Base-by-base conservation (phyloP, 2,113 vertebrate genomes). In the Sakesphorus luctuosus region DNA sequence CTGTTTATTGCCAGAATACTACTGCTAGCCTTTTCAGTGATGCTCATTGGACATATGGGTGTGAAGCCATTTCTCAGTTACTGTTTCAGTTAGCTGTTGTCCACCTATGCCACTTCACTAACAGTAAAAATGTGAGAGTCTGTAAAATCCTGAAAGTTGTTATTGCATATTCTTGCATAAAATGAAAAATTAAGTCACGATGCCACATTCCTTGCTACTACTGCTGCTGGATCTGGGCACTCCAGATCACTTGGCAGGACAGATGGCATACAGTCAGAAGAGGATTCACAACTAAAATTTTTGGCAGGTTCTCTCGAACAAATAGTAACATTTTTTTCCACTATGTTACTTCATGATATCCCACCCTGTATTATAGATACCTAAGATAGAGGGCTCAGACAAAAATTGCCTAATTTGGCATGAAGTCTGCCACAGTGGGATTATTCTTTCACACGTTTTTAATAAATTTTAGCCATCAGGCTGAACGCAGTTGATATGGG, bases 21-120 rank as follows among this genome's bases (percentile, higher is more conserved):
- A 9, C 13, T 44, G 11, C 35, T 18, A 4, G 29, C 23, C 19
- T 61, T 40, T 63, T 67, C 49, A 18, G 31, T 18, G n/a, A 63
- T 53, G 52, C n/a, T 72, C 17, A 20, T 15, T 46, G 55, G 67
- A 35, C 0, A 0, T 26, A 53, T 0, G 7, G 24, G 18, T 52
- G 29, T 20, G 47, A 72, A 88, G 52, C 43, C 21, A 11, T 52
- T 72, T 43, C 62, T 52, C 53, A n/a, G 18, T 44, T 59, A 14
- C 14, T 77, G n/a, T 40, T 36, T 29, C 61, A 62, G 18, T 56
- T 67, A 74, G n/a, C 53, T 58, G 18, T 15, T 18, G 18, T 62
- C 65, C 43, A 23, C 47, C 56, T 0, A 0, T 58, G 47, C 23
- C 0, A 0, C 43, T 17, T 58, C 19, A 31, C 26, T 28, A 40